A percentile compares a stretch with the other conserved stretches of the same genome.
Evolutionary conservation across 2,113 vertebrate species (phyloP).

Genomic region (Oophaga pumilio): DNA sequence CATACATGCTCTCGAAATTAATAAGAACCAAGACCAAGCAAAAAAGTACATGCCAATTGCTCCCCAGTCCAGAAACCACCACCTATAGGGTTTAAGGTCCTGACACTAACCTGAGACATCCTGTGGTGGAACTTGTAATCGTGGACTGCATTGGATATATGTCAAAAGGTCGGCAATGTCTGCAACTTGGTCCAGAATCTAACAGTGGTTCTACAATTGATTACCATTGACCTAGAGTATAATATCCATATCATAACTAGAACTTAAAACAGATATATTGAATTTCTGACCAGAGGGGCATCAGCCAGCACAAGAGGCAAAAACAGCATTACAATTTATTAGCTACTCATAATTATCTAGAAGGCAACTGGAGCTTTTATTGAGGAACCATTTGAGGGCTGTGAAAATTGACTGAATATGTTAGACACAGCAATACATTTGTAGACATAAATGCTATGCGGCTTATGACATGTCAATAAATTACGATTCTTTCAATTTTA

Average conservation of each 20-base stretch:
- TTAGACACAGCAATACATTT: neutral
- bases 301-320: neutral
- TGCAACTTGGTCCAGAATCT: no score
- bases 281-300: neutral
- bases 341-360: neutral
- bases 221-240: no score
- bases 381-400: neutral
- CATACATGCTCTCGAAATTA: no score
- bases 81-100: no score
- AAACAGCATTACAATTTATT: neutral
- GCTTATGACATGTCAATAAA: neutral
- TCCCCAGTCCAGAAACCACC: no score
- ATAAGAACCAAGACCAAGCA: no score
- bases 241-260: neutral
- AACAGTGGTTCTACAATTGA: no score
- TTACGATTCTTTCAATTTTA: neutral
- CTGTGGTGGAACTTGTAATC: no score
- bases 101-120: no score
- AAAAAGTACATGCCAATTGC: no score
- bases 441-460: neutral
- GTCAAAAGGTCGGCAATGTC: no score
- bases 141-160: no score
- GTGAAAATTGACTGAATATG: neutral
- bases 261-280: neutral
- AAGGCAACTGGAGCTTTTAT: neutral